Base-by-base conservation (phyloP, 2,888 invertebrate species). In the Caenorhabditis imperialis region DNA sequence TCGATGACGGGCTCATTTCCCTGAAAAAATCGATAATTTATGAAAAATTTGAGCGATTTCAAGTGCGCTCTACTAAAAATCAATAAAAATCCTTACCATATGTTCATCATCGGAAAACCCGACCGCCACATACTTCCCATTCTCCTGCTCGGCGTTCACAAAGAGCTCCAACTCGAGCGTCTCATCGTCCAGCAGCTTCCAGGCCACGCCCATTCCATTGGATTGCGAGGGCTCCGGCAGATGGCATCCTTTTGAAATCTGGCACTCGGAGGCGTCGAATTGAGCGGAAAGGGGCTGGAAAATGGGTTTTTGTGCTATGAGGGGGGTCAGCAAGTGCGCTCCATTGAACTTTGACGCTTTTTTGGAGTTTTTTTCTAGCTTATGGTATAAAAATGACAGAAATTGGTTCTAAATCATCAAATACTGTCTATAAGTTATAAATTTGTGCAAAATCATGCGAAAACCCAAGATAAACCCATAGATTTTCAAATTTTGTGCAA, bases 81-180 rank as follows among this genome's bases (percentile, higher is more conserved):
- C 18, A 51, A 16, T 12, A 25, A 53, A 42, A 10, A 18, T 22
- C 40, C 47, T 33, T 12, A 69, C 74, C 75, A 75, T 80, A 22
- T 27, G 23, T 22, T 47, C 47, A 50, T 84, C 82, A 8, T 79
- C 78, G 1, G 82, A 83, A 51, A 82, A 83, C 7, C 82, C 84
- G 25, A 84, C 67, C 3, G 81, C 81, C 25, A 84, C 63, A 50
- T 83, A 84, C 20, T 42, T 55, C 20, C 73, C 77, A 2, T 18
- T 55, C 30, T 45, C 61, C 20, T 70, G 35, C 2, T 71, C 48
- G 16, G 74, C 50, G 35, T 67, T 71, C 35, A 74, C 62, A 20
- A 73, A 63, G 30, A 77, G 33, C 55, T 77, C 77, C 23, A 77
- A 25, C 25, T 54, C 71, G 12, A 77, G 45, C 2, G 48, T 50